Base-by-base conservation (phyloP, 2,888 invertebrate species). In the Drosophila histrio region DNA sequence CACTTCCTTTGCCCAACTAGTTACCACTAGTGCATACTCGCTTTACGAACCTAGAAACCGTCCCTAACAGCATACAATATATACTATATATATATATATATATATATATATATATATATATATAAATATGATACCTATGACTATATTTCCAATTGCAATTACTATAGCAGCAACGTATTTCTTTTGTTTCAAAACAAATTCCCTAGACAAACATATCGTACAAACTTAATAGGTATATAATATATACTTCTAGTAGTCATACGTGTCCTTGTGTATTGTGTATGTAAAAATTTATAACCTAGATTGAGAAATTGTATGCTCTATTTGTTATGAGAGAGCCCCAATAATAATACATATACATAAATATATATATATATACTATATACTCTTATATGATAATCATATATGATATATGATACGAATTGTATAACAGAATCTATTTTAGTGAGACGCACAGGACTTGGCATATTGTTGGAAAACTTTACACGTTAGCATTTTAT, bases 151-250 rank as follows among this genome's bases (percentile, higher is more conserved):
- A 58, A 61, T 54, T 63, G 24, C 52, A 54, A 39, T 15, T 24
- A 26, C 56, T 58, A 68, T 49, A 56, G 61, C 58, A 64, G 69
- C 65, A 60, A 65, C 21, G 41, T 53, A 56, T 68, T 60, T 60
- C 56, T 68, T 60, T 60, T 56, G 76, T 60, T 49, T 34, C 36
- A 63, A 59, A 59, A 56, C 56, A 52, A 69, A 72, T 69, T 72
- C 90, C 87, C 89, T 91, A 91, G 90, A 88, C 82, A 88, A 90
- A 90, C 90, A 90, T 90, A 90, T 90, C 90, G 90, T 90, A 91
- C 90, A 90, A 90, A 90, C 71, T 72, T 71, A 72, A 69, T 68
- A 79, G 75, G 67, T 75, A 72, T 63, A 68, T 56, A 69, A 67
- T 53, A 63, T 32, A 43, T 54, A 77, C 58, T 65, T 67, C 47